Percentiles rank a stretch among this genome's conserved stretches.
Evolutionary conservation across 2,888 invertebrate species (phyloP).

Genomic region (Epinotia demarniana): DNA sequence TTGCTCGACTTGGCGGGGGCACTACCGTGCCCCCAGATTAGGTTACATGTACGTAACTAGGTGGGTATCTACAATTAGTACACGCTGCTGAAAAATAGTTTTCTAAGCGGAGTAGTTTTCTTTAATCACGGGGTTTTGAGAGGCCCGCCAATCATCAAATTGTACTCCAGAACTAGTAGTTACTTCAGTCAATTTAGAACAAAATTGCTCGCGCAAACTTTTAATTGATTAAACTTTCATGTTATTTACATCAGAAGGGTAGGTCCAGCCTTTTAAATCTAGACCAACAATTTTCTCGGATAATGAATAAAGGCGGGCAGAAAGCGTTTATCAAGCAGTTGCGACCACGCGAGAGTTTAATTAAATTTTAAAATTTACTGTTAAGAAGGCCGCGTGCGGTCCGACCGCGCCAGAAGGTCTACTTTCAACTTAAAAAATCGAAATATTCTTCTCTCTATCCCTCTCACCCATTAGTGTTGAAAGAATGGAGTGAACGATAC

Average conservation of each 20-base stretch:
- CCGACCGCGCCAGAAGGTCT: constrained; percentile 54
- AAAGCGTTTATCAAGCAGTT: constrained; percentile 75
- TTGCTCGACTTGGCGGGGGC: too few species aligned
- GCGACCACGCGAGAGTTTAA: constrained; percentile 75
- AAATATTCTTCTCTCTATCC: constrained; percentile 12
- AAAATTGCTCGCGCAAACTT: constrained; percentile 16
- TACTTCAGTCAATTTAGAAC: background rate
- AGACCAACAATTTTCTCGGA: constrained; percentile 50
- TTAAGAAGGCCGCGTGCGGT: constrained; percentile 64
- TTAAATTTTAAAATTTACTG: constrained; percentile 80
- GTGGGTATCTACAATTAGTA: too few species aligned
- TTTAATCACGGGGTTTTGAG: background rate
- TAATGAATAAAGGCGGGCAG: constrained; percentile 65
- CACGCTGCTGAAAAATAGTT: too few species aligned
- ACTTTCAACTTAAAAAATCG: constrained; percentile 27
- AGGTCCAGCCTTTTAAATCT: constrained; percentile 41
- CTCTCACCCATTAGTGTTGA: background rate
- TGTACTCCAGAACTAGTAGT: background rate
- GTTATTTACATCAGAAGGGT: constrained; percentile 39
- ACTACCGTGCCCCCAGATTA: too few species aligned
- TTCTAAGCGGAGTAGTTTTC: background rate
- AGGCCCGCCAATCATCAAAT: background rate
- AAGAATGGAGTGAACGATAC: background rate
- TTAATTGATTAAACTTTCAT: constrained; percentile 30
- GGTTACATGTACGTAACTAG: too few species aligned